Evolutionary conservation across 2,797 vertebrate genomes (phyloP), one percentile per base, ranked within the genome.

Genomic region (Cryptoprocta ferox): DNA sequence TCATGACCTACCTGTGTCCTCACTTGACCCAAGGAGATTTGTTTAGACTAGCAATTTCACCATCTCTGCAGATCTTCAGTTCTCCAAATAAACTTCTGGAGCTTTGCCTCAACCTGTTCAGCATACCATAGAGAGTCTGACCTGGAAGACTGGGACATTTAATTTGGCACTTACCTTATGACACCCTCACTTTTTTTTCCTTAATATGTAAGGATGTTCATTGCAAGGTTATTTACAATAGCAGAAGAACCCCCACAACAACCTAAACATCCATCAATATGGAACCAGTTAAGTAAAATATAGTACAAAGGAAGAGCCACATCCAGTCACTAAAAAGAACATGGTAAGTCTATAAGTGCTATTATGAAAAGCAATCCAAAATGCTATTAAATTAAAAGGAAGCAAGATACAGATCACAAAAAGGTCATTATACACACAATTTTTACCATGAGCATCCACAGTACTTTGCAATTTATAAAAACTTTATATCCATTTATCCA

Each of bases 171-270:
- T 15, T 56, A 35, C 16, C 5, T 10, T 68, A 59, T 24, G 56
- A 59, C 56, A 59, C 56, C 21, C 56, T 59, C 21, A 59, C 21
- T 59, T 59, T 59, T 24, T 56, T 21, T 53, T 59, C 24, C 9
- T 59, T 59, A 18, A n/a, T 39, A 14, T 75, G 14, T 75, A 71
- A 80, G 21, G 42, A 83, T 65, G 39, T 63, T 86, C 75, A 39
- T 42, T 95, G 63, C 50, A 65, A 96, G 35, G 75, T 95, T 79
- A 93, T 93, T 97, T 93, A 95, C 16, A 94, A 75, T 14, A 80
- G 80, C 71, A 66, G 91, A 90, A 85, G 26, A 82, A 3, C 21
- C 4, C 45, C 26, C 35, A 16, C 56, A 91, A 32, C 10, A 82
- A 95, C 26, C n/a, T 66, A 79, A 94, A 79, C 5, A 37, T 12